These are phyloP conservation scores for Myotis vivesi DNA, from an alignment of 2,797 vertebrate species.

Conservation along the genomic window DNA sequence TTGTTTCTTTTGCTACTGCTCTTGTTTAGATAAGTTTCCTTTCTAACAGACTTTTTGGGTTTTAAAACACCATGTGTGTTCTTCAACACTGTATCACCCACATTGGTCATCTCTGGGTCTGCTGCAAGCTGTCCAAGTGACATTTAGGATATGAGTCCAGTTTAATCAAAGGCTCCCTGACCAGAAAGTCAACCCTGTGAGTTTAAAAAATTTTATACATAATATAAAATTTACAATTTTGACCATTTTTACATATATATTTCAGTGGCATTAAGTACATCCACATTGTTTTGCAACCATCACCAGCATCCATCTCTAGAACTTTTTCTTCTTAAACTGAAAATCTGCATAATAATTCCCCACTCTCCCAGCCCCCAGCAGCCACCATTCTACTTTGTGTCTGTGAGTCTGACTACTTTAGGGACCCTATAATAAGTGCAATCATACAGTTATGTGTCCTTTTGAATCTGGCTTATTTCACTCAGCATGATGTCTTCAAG, in stretches of 20 bases:
- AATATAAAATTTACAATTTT: neutral
- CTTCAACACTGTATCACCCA: neutral
- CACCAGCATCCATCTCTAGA: neutral
- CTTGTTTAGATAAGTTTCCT: neutral
- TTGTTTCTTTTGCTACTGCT: neutral
- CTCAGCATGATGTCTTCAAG: neutral
- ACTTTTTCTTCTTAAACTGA: neutral
- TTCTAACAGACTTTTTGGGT: neutral
- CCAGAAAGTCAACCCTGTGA: neutral
- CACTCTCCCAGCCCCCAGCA: neutral
- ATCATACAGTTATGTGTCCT: neutral
- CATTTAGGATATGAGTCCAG: neutral
- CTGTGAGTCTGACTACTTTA: neutral
- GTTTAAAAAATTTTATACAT: neutral
- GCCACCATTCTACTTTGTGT: neutral
- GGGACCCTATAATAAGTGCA: neutral
- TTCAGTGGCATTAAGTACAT: neutral
- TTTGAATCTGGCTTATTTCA: neutral
- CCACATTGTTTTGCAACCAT: neutral
- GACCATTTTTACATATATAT: neutral
- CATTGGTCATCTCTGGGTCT: neutral
- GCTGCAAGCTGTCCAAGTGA: neutral
- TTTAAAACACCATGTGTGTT: neutral
- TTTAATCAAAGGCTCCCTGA: neutral
- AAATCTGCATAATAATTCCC: neutral